Conservation (phyloP, 1,140 invertebrate species). For the Sminthurides bifidus region DNA sequence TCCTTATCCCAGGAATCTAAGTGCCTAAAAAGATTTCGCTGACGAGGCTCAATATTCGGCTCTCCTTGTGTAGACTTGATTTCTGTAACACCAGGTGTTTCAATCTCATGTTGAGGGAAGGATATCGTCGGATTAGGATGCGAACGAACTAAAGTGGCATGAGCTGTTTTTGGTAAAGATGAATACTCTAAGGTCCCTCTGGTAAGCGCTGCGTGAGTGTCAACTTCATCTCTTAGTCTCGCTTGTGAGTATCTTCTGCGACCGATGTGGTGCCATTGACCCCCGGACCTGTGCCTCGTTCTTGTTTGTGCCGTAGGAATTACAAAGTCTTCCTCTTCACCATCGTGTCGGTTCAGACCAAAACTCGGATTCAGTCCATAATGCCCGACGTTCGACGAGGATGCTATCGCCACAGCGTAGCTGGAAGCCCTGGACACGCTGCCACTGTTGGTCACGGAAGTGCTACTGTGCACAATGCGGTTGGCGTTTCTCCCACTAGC, state of each 20-base stretch:
- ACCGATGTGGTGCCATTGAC: not conserved
- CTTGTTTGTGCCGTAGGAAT: constrained; percentile 13
- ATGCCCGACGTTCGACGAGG: constrained; percentile 2
- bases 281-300: not conserved
- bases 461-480: constrained; percentile 26
- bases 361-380: too few relatives aligned
- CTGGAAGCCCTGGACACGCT: constrained; percentile 25
- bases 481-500: constrained; percentile 29
- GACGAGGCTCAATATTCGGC: too few relatives aligned
- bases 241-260: not conserved
- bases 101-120: not conserved
- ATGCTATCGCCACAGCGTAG: constrained; percentile 27
- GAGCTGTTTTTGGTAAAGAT: not conserved
- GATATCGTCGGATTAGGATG: constrained; percentile 1
- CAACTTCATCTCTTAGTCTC: not conserved
- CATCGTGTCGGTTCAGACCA: constrained; percentile 22
- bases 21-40: constrained; percentile 29
- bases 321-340: constrained; percentile 29
- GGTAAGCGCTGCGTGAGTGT: not conserved
- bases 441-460: constrained; percentile 26
- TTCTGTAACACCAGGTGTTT: not conserved
- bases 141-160: not conserved
- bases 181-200: not conserved
- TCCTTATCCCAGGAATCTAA: constrained; percentile 30
- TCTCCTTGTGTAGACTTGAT: not conserved